phyloP scores from a whole-genome alignment of 1,140 invertebrate species.

The Gryllus bimaculatus region DNA sequence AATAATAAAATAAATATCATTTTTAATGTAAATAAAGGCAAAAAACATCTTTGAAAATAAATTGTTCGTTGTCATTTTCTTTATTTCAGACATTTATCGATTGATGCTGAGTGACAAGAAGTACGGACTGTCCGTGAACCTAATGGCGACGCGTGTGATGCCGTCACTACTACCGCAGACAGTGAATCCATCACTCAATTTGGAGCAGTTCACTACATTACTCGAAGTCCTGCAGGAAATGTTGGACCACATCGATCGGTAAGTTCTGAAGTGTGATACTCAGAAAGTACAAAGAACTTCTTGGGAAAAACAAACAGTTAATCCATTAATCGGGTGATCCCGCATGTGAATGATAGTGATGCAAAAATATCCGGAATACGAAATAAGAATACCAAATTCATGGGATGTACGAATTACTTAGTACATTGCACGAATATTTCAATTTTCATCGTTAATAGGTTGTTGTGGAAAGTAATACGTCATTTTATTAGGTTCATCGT shows the following conservation, averaged over 20 bases:
- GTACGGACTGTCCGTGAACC: conserved; percentile 81
- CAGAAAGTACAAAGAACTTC: not conserved
- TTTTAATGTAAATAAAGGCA: too few species aligned
- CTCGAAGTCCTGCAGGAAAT: conserved; percentile 89
- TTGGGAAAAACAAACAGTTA: not conserved
- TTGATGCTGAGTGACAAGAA: conserved; percentile 84
- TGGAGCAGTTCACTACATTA: conserved; percentile 80
- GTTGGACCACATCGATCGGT: conserved; percentile 82
- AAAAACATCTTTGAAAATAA: too few species aligned
- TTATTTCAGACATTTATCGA: conserved; percentile 76
- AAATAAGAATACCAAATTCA: too few species aligned
- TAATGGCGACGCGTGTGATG: conserved; percentile 90
- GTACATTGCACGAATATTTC: too few species aligned
- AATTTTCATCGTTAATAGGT: too few species aligned
- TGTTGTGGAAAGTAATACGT: too few species aligned
- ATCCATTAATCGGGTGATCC: not conserved
- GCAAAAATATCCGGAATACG: too few species aligned
- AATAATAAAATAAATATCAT: too few species aligned
- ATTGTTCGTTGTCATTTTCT: not conserved
- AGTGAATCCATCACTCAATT: conserved; percentile 77
- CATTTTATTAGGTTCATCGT: too few species aligned
- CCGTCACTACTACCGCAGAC: conserved; percentile 86
- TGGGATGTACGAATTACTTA: too few species aligned
- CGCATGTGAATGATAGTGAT: not conserved
- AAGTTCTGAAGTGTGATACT: conserved; percentile 13